These are phyloP conservation scores for Sclerodermus sp. DNA, from an alignment of 2,888 invertebrate genomes.

Conservation along the genomic window DNA sequence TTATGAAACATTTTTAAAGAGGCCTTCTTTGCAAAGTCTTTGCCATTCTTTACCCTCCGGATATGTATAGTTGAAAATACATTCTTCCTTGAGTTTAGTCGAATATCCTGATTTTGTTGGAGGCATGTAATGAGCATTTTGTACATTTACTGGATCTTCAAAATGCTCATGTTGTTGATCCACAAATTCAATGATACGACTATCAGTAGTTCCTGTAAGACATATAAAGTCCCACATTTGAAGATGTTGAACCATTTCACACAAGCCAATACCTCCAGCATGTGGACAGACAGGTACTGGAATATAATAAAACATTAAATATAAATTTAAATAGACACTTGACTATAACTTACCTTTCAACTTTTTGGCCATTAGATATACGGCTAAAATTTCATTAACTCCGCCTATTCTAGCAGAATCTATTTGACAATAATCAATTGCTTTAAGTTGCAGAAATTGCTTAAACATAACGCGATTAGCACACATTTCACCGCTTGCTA, in stretches of 20 bases:
- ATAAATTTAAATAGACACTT: neutral
- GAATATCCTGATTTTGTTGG: conserved; percentile 84
- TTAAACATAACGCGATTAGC: conserved; percentile 91
- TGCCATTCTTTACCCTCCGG: conserved; percentile 81
- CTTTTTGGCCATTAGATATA: conserved; percentile 88
- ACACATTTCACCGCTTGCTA: conserved; percentile 92
- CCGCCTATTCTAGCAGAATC: conserved; percentile 88
- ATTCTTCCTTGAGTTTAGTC: conserved; percentile 72
- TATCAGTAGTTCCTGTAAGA: conserved; percentile 71
- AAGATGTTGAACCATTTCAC: conserved; percentile 91
- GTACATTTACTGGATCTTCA: conserved; percentile 69
- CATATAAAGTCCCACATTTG: conserved; percentile 86
- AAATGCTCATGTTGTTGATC: conserved; percentile 92
- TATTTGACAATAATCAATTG: conserved; percentile 86
- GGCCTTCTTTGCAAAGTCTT: conserved; percentile 65
- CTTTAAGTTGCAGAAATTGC: conserved; percentile 80
- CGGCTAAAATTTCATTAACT: conserved; percentile 83
- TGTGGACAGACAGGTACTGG: conserved; percentile 91
- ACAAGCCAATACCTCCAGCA: conserved; percentile 91
- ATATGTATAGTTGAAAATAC: conserved; percentile 71
- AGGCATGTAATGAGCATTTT: conserved; percentile 72
- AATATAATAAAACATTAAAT: conserved; percentile 24
- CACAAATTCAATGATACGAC: conserved; percentile 80
- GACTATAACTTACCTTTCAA: conserved; percentile 65
- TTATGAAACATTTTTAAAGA: conserved; percentile 51